Evolutionary conservation across 2,797 vertebrate genomes (phyloP).

Genomic region (Esox masquinongy): DNA sequence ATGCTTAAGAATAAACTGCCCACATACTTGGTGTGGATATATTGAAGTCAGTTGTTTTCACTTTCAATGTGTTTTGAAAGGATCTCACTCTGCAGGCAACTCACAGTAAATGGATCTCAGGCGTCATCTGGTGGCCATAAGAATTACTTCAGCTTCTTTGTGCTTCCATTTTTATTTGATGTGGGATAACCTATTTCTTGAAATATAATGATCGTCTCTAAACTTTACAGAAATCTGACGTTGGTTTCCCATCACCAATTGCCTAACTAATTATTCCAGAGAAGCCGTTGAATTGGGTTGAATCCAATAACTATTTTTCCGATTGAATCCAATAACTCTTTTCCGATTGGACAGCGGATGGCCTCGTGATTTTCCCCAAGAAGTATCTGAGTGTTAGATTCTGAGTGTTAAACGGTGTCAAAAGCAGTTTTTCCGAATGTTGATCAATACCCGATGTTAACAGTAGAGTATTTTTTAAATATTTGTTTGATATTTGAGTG

Average conservation of each 20-base stretch:
- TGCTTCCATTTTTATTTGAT: background rate
- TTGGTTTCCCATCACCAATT: background rate
- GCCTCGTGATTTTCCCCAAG: background rate
- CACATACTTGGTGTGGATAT: no score
- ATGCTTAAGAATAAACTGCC: no score
- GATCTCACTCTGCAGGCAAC: background rate
- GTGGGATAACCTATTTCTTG: background rate
- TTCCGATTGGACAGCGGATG: background rate
- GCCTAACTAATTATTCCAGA: background rate
- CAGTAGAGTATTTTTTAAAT: background rate
- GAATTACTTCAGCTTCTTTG: background rate
- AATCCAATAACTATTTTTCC: no score
- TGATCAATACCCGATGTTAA: background rate
- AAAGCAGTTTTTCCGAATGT: background rate
- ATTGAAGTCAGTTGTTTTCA: no score
- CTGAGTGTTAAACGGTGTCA: background rate
- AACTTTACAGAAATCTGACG: background rate
- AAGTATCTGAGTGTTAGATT: background rate
- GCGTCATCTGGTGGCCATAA: background rate
- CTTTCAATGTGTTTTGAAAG: no score
- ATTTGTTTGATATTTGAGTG: background rate
- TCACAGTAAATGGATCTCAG: background rate
- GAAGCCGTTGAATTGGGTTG: background rate
- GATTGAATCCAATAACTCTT: background rate
- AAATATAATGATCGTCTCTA: background rate